Percentiles rank a stretch among this genome's conserved stretches.
Conservation (phyloP, 2,113 vertebrate genomes). For the Cochlearius cochlearius region DNA sequence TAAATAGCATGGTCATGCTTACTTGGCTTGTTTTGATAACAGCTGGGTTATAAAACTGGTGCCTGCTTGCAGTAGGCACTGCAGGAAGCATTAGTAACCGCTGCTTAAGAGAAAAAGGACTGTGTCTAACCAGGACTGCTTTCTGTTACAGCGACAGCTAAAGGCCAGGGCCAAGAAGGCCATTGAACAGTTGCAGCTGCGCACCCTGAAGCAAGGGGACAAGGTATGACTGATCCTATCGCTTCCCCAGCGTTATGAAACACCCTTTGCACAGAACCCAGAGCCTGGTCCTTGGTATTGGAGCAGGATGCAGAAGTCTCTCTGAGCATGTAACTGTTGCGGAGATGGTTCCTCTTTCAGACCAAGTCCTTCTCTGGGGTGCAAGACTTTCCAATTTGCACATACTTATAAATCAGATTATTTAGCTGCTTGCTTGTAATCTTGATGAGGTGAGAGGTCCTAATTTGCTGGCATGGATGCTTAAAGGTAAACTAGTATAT, state of each 20-base stretch:
- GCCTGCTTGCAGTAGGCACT: neutral
- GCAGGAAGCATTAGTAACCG: neutral
- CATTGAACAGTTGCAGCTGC: slow-evolving; percentile 82
- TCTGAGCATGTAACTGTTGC: neutral
- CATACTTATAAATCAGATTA: neutral
- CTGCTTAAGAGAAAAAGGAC: neutral
- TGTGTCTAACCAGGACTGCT: neutral
- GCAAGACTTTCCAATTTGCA: neutral
- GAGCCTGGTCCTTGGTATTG: neutral
- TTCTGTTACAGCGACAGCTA: slow-evolving; percentile 77
- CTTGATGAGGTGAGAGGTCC: neutral
- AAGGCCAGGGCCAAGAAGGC: slow-evolving; percentile 87
- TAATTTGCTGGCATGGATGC: neutral
- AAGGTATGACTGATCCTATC: slow-evolving; percentile 68
- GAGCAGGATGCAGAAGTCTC: neutral
- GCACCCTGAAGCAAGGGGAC: slow-evolving; percentile 84
- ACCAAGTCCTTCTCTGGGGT: neutral
- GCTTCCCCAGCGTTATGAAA: fast-evolving
- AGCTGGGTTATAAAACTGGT: neutral
- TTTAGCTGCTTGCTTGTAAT: neutral
- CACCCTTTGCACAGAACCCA: neutral
- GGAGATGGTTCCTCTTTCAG: neutral
- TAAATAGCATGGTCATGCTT: neutral
- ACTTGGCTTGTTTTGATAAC: neutral
- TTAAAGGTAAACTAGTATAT: neutral